phyloP scores from a whole-genome alignment of 2,797 vertebrate genomes.

The Nothura maculosa region DNA sequence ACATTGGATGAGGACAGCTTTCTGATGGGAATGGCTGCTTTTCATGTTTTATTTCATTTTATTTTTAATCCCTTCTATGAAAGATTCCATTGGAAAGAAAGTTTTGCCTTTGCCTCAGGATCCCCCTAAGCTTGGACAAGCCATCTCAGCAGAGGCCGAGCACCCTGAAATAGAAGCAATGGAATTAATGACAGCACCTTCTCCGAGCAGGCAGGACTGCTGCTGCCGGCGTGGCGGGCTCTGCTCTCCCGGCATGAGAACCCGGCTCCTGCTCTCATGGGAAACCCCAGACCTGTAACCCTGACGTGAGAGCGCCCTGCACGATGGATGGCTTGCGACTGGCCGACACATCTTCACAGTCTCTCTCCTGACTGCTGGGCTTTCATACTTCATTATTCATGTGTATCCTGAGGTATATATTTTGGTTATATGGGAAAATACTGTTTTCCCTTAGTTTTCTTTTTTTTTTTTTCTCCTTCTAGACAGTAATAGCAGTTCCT shows the following conservation, averaged over 20 bases:
- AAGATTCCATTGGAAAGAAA: background rate
- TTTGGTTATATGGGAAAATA: background rate
- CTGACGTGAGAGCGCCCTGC: background rate
- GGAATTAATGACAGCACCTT: background rate
- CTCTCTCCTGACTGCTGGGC: slow-evolving; percentile 30
- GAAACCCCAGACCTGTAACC: slow-evolving; percentile 70
- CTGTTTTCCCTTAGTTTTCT: rapidly evolving
- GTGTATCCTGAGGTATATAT: slow-evolving; percentile 18
- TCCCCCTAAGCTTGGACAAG: background rate
- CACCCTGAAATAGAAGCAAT: background rate
- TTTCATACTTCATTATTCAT: slow-evolving; percentile 55
- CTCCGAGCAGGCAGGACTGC: background rate
- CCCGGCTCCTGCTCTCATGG: background rate
- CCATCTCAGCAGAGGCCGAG: background rate
- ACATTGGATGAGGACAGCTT: background rate
- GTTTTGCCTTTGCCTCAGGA: background rate
- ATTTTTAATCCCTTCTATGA: background rate
- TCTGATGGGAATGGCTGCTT: background rate
- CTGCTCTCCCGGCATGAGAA: slow-evolving; percentile 31
- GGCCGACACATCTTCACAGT: background rate
- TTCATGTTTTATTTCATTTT: background rate
- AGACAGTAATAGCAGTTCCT: background rate
- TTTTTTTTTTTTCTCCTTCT: background rate
- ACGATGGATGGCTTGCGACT: background rate
- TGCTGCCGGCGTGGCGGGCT: rapidly evolving